Percentiles rank a stretch among this genome's conserved stretches.
These are phyloP conservation scores for Bhutanitis thaidina DNA, from an alignment of 2,888 invertebrate species.

Conservation along the genomic window DNA sequence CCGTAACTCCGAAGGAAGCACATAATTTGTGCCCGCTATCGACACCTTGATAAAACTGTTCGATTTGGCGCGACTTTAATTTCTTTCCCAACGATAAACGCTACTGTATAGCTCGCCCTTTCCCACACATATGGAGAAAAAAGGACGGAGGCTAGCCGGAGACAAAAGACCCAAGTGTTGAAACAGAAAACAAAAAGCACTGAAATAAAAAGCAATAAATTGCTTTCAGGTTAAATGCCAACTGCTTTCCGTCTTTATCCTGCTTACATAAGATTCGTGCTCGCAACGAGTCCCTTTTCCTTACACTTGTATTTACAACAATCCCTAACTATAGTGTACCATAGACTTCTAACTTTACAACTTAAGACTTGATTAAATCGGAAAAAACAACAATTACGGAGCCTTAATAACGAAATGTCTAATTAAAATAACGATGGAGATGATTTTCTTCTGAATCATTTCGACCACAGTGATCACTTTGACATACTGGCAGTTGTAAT, in stretches of 20 bases:
- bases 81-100: conserved; percentile 73
- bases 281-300: too few relatives aligned
- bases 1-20: conserved; percentile 58
- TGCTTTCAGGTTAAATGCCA: conserved; percentile 33
- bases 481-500: too few relatives aligned
- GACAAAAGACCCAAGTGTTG: conserved; percentile 63
- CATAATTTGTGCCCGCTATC: conserved; percentile 78
- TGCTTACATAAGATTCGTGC: too few relatives aligned
- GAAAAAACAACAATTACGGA: too few relatives aligned
- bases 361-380: too few relatives aligned
- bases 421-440: too few relatives aligned
- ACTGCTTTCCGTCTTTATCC: conserved; percentile 23
- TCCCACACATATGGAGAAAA: conserved; percentile 31
- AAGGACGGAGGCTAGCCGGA: conserved; percentile 39
- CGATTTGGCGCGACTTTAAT: conserved; percentile 76
- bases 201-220: conserved; percentile 31
- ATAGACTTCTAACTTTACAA: too few relatives aligned
- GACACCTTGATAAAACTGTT: conserved; percentile 76
- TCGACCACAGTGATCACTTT: too few relatives aligned
- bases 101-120: conserved; percentile 46
- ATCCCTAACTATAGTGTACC: too few relatives aligned
- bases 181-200: conserved; percentile 37
- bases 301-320: too few relatives aligned
- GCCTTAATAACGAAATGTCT: too few relatives aligned
- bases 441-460: too few relatives aligned